phyloP scores from a whole-genome alignment of 1,140 invertebrate genomes.

The Venustaconcha ellipsiformis region DNA sequence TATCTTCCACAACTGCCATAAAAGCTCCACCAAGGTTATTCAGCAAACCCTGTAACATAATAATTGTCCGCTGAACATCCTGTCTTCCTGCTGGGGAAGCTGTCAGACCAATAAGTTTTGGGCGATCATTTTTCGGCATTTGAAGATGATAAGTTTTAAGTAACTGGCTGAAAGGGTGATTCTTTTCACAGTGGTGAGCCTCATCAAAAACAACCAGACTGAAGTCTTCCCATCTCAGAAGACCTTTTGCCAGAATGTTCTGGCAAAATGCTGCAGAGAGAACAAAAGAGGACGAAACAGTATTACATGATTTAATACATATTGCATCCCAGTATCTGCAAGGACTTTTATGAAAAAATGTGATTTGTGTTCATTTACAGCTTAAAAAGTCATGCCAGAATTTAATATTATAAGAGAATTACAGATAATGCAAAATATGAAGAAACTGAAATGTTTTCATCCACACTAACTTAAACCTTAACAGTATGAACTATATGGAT shows the following conservation, averaged over 20 bases:
- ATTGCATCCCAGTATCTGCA: neutral
- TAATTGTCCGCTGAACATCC: slow-evolving; percentile 41
- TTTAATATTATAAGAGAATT: no score
- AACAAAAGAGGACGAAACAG: slow-evolving; percentile 1
- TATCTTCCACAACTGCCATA: slow-evolving; percentile 46
- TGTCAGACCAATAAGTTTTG: slow-evolving; percentile 61
- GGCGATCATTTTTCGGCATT: slow-evolving; percentile 8
- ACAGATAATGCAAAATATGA: no score
- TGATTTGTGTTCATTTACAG: no score
- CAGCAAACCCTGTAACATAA: slow-evolving; percentile 50
- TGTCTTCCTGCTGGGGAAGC: slow-evolving; percentile 61
- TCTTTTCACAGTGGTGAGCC: slow-evolving; percentile 61
- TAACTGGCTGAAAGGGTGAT: slow-evolving; percentile 55
- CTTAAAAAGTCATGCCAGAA: no score
- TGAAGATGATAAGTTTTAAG: slow-evolving; percentile 35
- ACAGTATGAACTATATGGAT: no score
- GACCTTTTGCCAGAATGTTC: slow-evolving; percentile 48
- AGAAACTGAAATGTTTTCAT: no score
- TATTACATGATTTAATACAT: neutral
- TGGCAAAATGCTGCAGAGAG: slow-evolving; percentile 52
- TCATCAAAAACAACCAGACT: slow-evolving; percentile 62
- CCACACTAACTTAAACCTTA: no score
- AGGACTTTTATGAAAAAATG: no score
- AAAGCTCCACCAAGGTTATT: slow-evolving; percentile 46
- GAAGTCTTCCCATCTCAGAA: slow-evolving; percentile 57